Base-by-base conservation (phyloP, 2,113 vertebrate genomes). In the Meriones unguiculatus region DNA sequence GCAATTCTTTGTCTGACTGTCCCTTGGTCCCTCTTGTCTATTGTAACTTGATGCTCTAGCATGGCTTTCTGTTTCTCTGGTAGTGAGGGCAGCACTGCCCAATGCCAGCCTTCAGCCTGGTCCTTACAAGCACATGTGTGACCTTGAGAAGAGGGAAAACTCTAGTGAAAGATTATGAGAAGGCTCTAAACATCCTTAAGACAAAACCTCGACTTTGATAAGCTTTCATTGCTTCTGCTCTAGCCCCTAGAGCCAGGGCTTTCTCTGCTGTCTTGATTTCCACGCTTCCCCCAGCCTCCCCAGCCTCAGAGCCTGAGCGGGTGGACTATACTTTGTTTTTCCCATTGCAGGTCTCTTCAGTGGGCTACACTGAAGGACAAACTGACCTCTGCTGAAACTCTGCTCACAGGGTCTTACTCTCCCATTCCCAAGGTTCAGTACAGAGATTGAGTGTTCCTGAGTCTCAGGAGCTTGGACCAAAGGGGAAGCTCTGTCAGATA, bases 341-440 rank as follows among this genome's bases (percentile, higher is more conserved):
- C 15, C 18, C 1, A 3, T 1, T 3, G 11, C 28, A 6, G 1
- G n/a, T 67, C 41, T 81, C 46, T 59, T 4, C 0, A 14, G 38
- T 10, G 0, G 10, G 64, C 32, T 8, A 1, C 0, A 12, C 28
- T 18, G 25, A 62, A 18, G 38, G 38, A 22, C 22, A 2, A 0
- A 20, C 28, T 0, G 0, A 13, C 20, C 35, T 57, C 20, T 22
- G 10, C 22, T 41, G 64, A 38, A 14, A 62, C 3, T 3, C 41
- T 41, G 62, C 5, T 0, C 4, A 8, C 18, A 2, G 14, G 2
- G 20, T 67, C 32, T 54, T 8, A 7, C 7, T 70, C 4, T 46
- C 32, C 30, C 2, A 15, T 59, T 57, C 25, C 28, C 7, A 35
- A 0, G 5, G 50, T 64, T 25, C 46, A 17, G 81, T 12, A 59